Evolutionary conservation across 2,888 invertebrate species (phyloP), one percentile per base, ranked within the genome.

Genomic region (Apocheima hispidaria): DNA sequence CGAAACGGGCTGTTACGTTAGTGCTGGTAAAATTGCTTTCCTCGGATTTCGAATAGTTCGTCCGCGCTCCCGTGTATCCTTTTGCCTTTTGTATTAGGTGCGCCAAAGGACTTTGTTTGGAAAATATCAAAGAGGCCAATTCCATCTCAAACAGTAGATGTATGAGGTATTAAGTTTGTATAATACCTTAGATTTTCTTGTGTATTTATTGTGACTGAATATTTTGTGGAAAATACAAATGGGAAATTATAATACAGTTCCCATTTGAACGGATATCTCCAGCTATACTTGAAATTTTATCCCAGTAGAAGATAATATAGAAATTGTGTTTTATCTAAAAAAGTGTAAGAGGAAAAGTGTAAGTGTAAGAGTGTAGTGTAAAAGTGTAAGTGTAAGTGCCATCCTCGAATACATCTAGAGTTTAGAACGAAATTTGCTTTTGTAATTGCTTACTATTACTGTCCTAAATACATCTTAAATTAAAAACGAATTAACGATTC

Each of bases 51-150:
- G 38, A 64, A 64, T 56, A 60, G 60, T 64, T 46, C 46, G 54
- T 36, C 59, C 55, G 38, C 30, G 41, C 18, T 49, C 52, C 46
- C 50, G 52, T 66, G 51, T 66, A 60, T 60, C 56, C 51, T 62
- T 60, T 55, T 52, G 44, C 55, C 55, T 55, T 60, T 65, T 61
- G 54, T 55, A 43, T 63, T 64, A 52, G 44, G 52, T 46, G 41
- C 60, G 46, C 55, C 55, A 53, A 61, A 63, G 54, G 50, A 63
- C 60, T 56, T 56, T 62, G 61, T 57, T 62, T 62, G 51, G 36
- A 51, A 60, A 57, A 65, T 60, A 61, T 57, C 62, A 69, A 66
- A 60, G 58, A 61, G 60, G 58, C 58, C 58, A 60, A 58, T 62
- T 60, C 60, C 35, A 58, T 59, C 56, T 59, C 57, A 53, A 68